phyloP scores from a whole-genome alignment of 2,113 vertebrate genomes.

The Ochotona princeps region DNA sequence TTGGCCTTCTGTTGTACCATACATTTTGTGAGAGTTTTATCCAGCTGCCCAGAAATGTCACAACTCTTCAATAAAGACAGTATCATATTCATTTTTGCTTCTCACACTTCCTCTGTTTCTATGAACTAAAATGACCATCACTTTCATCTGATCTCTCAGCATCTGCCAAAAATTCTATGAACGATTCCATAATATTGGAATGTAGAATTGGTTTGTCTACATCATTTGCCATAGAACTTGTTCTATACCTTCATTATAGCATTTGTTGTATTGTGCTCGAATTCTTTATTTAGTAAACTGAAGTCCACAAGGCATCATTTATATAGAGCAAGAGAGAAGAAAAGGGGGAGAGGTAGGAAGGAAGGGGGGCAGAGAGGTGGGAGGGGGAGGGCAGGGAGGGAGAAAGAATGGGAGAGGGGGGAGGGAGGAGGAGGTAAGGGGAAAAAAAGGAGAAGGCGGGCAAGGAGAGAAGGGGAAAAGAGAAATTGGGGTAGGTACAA shows the following conservation, averaged over 20 bases:
- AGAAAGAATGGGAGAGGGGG: no score
- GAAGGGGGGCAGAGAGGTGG: no score
- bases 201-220: neutral
- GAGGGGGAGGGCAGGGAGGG: no score
- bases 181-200: neutral
- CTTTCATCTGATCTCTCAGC: neutral
- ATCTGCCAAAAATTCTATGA: neutral
- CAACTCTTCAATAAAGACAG: neutral
- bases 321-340: neutral
- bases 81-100: neutral
- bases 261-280: neutral
- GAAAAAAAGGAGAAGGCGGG: no score
- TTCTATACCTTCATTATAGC: neutral
- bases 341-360: no score
- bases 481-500: neutral
- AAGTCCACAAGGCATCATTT: neutral
- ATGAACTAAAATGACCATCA: neutral
- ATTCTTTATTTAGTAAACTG: slow-evolving; percentile 17
- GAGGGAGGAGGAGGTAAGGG: no score
- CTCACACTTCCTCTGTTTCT: neutral
- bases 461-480: neutral
- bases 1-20: neutral
- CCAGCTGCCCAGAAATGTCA: neutral
- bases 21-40: neutral
- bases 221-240: neutral